Evolutionary conservation across 2,888 invertebrate genomes (phyloP).

Genomic region (Chymomyza amoena): DNA sequence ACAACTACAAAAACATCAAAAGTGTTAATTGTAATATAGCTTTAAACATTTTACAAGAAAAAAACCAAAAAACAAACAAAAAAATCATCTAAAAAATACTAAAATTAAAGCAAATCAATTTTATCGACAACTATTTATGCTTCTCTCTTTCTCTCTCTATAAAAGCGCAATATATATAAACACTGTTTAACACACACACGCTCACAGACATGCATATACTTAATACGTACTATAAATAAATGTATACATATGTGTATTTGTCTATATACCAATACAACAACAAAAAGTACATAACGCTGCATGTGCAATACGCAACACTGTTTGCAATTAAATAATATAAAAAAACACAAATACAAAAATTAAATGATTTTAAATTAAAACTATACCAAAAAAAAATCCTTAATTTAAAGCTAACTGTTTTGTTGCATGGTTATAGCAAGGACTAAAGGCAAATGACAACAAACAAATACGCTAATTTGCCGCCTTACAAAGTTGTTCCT

Average conservation of each 20-base stretch:
- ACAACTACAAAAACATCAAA: conserved; percentile 5
- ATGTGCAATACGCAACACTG: no score
- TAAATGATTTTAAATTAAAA: no score
- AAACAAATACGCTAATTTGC: no score
- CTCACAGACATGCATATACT: not conserved
- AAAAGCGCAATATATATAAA: not conserved
- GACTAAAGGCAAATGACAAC: no score
- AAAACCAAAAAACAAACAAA: not conserved
- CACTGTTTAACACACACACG: not conserved
- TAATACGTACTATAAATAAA: conserved; percentile 11
- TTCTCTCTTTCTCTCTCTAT: not conserved
- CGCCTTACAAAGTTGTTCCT: no score
- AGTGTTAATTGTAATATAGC: conserved; percentile 5
- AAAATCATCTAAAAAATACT: not conserved
- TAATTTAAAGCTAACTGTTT: no score
- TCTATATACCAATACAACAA: conserved; percentile 2
- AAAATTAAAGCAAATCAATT: conserved; percentile 1
- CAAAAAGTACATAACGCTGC: not conserved
- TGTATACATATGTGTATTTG: conserved; percentile 25
- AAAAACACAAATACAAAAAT: no score
- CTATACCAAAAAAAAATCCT: no score
- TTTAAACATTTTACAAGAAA: conserved; percentile 1
- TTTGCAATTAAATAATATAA: no score
- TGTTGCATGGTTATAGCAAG: no score
- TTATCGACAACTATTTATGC: conserved; percentile 4